These are phyloP conservation scores for Pterocles burchelli DNA, from an alignment of 2,113 vertebrate species.

Conservation along the genomic window DNA sequence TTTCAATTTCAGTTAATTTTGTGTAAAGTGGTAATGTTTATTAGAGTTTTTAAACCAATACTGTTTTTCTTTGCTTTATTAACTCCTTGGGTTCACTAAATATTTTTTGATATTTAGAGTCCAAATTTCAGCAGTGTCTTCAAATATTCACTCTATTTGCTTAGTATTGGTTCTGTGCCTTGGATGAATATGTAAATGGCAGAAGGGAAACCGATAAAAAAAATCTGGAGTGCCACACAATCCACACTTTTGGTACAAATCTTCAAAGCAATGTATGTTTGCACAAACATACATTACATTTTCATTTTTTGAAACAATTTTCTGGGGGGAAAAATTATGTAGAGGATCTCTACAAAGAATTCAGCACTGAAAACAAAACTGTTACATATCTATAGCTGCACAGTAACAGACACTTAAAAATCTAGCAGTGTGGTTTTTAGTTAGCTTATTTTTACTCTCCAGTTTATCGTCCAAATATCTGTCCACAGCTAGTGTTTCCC, in stretches of 20 bases:
- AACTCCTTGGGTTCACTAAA: background rate
- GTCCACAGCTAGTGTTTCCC: background rate
- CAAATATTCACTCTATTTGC: background rate
- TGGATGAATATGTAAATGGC: background rate
- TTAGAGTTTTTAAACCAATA: background rate
- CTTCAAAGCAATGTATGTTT: background rate
- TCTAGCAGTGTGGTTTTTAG: background rate
- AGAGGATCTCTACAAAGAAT: background rate
- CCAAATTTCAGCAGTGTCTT: background rate
- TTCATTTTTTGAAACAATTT: background rate
- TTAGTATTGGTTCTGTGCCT: background rate
- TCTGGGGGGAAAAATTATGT: accelerated
- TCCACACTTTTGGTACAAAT: background rate
- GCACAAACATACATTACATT: background rate
- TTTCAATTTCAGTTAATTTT: background rate
- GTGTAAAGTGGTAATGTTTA: background rate
- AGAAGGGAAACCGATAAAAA: background rate
- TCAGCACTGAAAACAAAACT: background rate
- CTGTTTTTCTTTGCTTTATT: background rate
- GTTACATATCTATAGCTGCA: background rate
- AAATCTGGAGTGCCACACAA: background rate
- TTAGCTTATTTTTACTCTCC: background rate
- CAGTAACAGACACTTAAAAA: background rate
- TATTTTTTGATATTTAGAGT: background rate
- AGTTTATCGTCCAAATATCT: background rate